phyloP scores from a whole-genome alignment of 92 coral and sea anemone species.

The Porites lobata region DNA sequence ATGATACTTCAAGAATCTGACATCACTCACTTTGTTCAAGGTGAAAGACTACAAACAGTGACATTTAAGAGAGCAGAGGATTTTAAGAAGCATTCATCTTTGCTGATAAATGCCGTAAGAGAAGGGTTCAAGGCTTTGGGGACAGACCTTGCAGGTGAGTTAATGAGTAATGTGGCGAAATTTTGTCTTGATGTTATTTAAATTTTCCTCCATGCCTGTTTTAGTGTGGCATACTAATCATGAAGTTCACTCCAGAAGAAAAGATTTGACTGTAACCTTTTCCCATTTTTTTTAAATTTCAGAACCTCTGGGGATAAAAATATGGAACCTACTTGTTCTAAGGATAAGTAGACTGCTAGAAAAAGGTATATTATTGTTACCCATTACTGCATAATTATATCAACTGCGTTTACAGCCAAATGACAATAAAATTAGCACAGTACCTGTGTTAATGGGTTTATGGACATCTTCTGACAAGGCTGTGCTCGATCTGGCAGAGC shows the following conservation, averaged over 20 bases:
- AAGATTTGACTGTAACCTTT: not conserved
- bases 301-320: conserved; percentile 68
- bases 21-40: not conserved
- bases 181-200: too few species aligned
- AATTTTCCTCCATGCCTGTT: too few species aligned
- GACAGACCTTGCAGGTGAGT: conserved; percentile 69
- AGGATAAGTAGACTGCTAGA: conserved; percentile 57
- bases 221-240: too few species aligned
- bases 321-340: conserved; percentile 73
- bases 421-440: too few species aligned
- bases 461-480: too few species aligned
- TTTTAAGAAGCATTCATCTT: conserved; percentile 69
- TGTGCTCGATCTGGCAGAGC: too few species aligned
- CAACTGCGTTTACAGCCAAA: too few species aligned
- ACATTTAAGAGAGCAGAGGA: conserved; percentile 69
- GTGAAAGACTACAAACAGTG: conserved; percentile 49
- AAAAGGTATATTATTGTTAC: conserved; percentile 51
- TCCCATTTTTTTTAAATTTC: not conserved
- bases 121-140: conserved; percentile 84
- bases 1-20: not conserved
- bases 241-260: too few species aligned
- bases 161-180: too few species aligned
- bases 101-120: conserved; percentile 75
- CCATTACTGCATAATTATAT: not conserved
- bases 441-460: too few species aligned